Percentiles rank a stretch among this genome's conserved stretches.
Evolutionary conservation across 1,140 invertebrate genomes (phyloP).

Genomic region (Bombus fervidus): DNA sequence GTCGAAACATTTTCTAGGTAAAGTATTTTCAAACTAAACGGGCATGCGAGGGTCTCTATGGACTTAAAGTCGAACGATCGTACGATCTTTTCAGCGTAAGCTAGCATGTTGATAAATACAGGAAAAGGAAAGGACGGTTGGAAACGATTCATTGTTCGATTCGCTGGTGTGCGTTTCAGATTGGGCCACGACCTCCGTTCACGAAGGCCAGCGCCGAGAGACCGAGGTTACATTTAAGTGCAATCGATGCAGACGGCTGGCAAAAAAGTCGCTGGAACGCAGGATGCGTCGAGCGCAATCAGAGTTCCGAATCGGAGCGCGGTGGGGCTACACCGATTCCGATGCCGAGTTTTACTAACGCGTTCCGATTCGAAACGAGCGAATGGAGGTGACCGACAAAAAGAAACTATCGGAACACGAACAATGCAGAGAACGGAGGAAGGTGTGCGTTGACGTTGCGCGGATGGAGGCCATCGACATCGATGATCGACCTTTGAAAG

Average conservation of each 20-base stretch:
- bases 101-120: background rate
- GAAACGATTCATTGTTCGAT: constrained; percentile 75
- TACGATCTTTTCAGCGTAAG: background rate
- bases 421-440: background rate
- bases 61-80: background rate
- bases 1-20: background rate
- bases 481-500: background rate
- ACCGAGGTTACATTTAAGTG: background rate
- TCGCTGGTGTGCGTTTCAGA: constrained; percentile 68
- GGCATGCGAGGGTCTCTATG: background rate
- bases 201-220: constrained; percentile 55
- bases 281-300: constrained; percentile 52
- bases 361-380: constrained; percentile 32
- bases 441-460: background rate
- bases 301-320: constrained; percentile 41
- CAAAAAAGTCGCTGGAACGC: constrained; percentile 52
- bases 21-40: background rate
- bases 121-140: background rate
- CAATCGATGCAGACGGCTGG: constrained; percentile 39
- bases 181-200: constrained; percentile 59
- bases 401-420: background rate
- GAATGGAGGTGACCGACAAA: constrained; percentile 11
- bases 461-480: background rate
- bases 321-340: constrained; percentile 43
- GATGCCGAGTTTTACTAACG: constrained; percentile 23